These are phyloP conservation scores for Pitta sordida DNA, from an alignment of 2,113 vertebrate genomes.

Conservation along the genomic window DNA sequence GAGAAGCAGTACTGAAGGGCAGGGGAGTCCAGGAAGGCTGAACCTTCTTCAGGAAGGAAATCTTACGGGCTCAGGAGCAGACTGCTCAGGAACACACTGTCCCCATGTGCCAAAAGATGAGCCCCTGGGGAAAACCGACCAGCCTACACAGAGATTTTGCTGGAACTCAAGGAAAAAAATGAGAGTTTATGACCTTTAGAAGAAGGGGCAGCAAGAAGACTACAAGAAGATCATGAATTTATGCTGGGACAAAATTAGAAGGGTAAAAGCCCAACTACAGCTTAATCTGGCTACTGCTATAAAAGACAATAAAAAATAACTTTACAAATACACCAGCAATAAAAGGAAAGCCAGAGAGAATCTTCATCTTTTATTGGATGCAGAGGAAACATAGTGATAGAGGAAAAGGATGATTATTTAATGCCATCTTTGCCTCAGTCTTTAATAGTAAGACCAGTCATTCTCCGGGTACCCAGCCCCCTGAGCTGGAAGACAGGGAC, in stretches of 20 bases:
- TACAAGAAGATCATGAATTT: neutral
- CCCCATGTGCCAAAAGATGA: neutral
- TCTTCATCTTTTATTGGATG: neutral
- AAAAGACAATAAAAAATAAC: neutral
- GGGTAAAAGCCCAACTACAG: neutral
- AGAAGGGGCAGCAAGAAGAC: neutral
- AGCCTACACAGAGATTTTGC: neutral
- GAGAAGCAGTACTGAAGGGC: neutral
- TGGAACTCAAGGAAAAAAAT: neutral
- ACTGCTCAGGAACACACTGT: neutral
- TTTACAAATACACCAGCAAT: neutral
- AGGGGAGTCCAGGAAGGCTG: neutral
- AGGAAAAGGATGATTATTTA: neutral
- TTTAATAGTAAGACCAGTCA: neutral
- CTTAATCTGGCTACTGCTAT: neutral
- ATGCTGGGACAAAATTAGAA: neutral
- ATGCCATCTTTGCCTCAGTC: neutral
- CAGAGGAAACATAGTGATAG: neutral
- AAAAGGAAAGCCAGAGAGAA: neutral
- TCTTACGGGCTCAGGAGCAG: neutral
- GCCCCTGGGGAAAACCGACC: neutral
- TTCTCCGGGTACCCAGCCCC: fast-evolving
- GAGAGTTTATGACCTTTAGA: neutral
- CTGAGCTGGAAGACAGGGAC: neutral
- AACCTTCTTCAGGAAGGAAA: neutral